Evolutionary conservation across 2,888 invertebrate genomes (phyloP), one percentile per base, ranked within the genome.

Genomic region (Ichneumon xanthorius): DNA sequence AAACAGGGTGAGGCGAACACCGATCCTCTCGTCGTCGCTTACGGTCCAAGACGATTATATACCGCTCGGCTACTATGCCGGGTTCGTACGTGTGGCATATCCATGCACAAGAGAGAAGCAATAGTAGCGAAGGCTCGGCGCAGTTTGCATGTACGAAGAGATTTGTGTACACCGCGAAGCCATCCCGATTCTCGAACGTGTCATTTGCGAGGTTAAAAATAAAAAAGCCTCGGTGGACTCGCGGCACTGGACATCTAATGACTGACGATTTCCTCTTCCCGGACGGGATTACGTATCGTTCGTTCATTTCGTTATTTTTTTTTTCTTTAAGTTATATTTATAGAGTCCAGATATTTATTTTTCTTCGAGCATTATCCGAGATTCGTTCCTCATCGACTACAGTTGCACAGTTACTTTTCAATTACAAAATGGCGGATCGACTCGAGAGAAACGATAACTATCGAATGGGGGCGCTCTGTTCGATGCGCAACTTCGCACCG

Each of bases 371-470:
- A 19, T 22, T 22, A 19, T 16, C 19, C 19, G 7, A 19, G 19
- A 19, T 16, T 7, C 5, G 53, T 53, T 16, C 19, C 19, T 48
- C 45, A 1, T 48, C 45, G 45, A 48, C 16, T 3, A 16, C 45
- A 4, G 16, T 0, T 2, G 45, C 14, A 48, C 45, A 33, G 16
- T 37, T 50, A 45, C 19, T 72, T 80, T 84, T 85, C 85, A 73
- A 86, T 85, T 80, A 84, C 65, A 50, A 86, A 86, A 88, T 88
- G 86, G 82, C 87, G 83, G 84, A 48, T 85, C 73, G 71, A 82
- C 82, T 1, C 2, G 84, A 87, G 84, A 68, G 19, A 33, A 63
- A 6, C 33, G 75, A 84, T 70, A 75, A 22, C 50, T 45, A n/a
- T 6, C 58, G 67, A 19, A 55, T 11, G 33, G 50, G 11, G 5